Conservation (phyloP, 2,113 vertebrate species). For the Notarius quadriscutis region DNA sequence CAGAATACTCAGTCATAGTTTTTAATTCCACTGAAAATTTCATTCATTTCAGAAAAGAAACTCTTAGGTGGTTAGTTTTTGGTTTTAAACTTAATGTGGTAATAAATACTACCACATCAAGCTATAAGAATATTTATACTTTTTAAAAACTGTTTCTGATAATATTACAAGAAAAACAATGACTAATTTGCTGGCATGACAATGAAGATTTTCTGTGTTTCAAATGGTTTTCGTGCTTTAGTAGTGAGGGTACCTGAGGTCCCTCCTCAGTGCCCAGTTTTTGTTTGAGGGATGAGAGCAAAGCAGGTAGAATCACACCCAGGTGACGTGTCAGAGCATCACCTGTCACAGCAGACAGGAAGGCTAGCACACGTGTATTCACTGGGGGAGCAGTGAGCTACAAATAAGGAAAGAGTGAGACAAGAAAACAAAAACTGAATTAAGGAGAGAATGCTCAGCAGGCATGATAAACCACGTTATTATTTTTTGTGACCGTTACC, state of each 20-base stretch:
- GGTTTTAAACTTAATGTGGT: neutral
- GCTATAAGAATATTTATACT: neutral
- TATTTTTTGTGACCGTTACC: neutral
- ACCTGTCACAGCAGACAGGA: constrained; percentile 93
- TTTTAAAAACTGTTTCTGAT: neutral
- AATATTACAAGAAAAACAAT: neutral
- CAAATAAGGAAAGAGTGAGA: neutral
- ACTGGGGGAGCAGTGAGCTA: constrained; percentile 91
- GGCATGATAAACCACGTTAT: neutral
- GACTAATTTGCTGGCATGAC: neutral
- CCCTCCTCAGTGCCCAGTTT: constrained; percentile 87
- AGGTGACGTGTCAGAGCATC: constrained; percentile 93
- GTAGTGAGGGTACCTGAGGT: constrained; percentile 73
- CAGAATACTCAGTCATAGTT: neutral
- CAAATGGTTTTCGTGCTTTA: neutral
- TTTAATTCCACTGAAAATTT: neutral
- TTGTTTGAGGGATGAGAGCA: constrained; percentile 89
- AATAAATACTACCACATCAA: neutral
- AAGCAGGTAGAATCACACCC: constrained; percentile 90
- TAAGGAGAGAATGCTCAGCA: neutral
- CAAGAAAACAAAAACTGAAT: neutral
- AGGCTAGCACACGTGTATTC: constrained; percentile 93
- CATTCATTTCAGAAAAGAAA: neutral
- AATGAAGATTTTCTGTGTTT: neutral
- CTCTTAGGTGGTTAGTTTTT: neutral